Conservation (phyloP, 1,140 invertebrate genomes). For the Orussus abietinus region DNA sequence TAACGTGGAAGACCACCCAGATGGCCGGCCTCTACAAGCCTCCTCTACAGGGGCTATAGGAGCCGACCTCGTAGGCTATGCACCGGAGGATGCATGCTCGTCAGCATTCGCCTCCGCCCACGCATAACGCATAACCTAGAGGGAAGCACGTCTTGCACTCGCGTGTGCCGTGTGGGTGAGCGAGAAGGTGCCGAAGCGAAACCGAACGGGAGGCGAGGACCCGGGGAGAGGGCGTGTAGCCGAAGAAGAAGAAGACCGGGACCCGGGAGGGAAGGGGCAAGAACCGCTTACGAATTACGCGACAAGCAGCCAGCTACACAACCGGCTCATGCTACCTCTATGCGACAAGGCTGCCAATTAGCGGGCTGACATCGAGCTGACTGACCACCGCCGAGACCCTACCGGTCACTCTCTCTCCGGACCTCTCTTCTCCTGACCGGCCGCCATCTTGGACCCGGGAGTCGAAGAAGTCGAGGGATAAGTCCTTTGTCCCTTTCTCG, state of each 20-base stretch:
- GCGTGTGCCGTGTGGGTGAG: constrained; percentile 6
- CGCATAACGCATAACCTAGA: constrained; percentile 22
- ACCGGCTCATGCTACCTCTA: constrained; percentile 47
- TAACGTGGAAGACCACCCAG: constrained; percentile 23
- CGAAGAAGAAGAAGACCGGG: constrained; percentile 1
- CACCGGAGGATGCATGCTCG: background rate
- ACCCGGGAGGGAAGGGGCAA: constrained; percentile 25
- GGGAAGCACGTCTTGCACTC: background rate
- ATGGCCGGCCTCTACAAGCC: constrained; percentile 13
- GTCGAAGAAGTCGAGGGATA: no score
- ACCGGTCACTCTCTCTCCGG: constrained; percentile 22
- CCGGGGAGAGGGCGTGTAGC: no score
- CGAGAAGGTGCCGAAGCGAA: constrained; percentile 4
- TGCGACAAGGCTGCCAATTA: constrained; percentile 53
- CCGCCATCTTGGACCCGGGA: constrained; percentile 10
- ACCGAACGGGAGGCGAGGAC: constrained; percentile 8
- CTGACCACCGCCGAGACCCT: constrained; percentile 45
- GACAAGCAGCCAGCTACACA: constrained; percentile 33
- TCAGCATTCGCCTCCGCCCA: constrained; percentile 29
- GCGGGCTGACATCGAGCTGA: constrained; percentile 49
- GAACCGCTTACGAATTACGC: constrained; percentile 52
- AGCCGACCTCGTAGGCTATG: constrained; percentile 8
- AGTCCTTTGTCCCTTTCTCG: background rate
- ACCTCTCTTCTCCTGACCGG: constrained; percentile 13
- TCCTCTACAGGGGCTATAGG: constrained; percentile 19